Conservation (phyloP, 2,888 invertebrate genomes). For the Eupithecia subumbrata region DNA sequence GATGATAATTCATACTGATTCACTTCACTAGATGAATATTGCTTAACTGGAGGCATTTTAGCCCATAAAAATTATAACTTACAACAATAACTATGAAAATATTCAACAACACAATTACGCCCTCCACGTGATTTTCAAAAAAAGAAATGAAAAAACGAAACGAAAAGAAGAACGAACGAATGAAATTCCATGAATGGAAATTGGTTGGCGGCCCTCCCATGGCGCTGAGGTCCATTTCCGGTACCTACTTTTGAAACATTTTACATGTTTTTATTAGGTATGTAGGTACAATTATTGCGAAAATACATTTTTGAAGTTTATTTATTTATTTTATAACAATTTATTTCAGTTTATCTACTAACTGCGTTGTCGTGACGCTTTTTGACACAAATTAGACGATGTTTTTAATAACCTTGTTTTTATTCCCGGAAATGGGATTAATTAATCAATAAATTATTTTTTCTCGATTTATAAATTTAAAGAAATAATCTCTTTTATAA, state of each 20-base stretch:
- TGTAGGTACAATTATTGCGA: too few relatives aligned
- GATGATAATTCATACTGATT: slow-evolving; percentile 82
- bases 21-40: slow-evolving; percentile 81
- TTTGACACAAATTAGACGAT: not conserved
- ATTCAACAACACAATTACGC: slow-evolving; percentile 55
- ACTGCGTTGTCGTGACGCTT: not conserved
- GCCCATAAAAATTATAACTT: slow-evolving; percentile 73
- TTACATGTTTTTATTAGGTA: not conserved
- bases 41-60: slow-evolving; percentile 78
- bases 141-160: slow-evolving; percentile 58
- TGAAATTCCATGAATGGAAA: slow-evolving; percentile 58
- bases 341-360: not conserved
- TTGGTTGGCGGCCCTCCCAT: slow-evolving; percentile 51
- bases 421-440: not conserved
- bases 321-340: not conserved
- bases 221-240: not conserved
- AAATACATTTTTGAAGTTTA: not conserved
- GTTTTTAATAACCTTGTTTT: not conserved
- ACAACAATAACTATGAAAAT: slow-evolving; percentile 71
- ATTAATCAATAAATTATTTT: not conserved
- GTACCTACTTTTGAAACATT: not conserved
- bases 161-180: slow-evolving; percentile 54
- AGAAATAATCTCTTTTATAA: not conserved
- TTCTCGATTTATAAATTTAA: not conserved
- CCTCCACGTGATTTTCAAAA: slow-evolving; percentile 62